Evolutionary conservation across 2,888 invertebrate species (phyloP), one percentile per base, ranked within the genome.

Genomic region (Candidula unifasciata): DNA sequence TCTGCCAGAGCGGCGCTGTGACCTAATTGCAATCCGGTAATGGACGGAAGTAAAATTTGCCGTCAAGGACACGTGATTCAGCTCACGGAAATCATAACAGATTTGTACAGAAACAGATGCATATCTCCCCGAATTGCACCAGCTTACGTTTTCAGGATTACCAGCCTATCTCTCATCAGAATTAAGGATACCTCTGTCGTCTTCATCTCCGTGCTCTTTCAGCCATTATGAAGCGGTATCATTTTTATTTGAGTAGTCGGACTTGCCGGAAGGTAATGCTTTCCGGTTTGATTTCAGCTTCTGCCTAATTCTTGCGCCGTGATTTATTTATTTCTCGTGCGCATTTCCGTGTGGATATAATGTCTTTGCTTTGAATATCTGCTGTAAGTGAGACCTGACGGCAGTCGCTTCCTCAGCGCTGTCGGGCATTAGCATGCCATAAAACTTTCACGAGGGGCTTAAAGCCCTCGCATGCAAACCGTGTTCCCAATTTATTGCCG

Each of bases 391-490:
- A 69, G 35, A 69, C 69, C 30, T 13, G 8, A 10, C 69, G 33
- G 35, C 33, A 18, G 35, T 5, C 16, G 69, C 69, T n/a, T 33
- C 10, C 69, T 33, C 5, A 69, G 69, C 69, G 33, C 35, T 69
- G 33, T 3, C 69, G 2, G 30, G 44, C 27, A 73, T 73, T 73
- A 73, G 44, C 73, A 76, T 57, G 30, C 54, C 44, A 54, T 76
- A 54, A 76, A 76, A 76, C 76, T 76, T 76, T 76, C 76, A 76
- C 76, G 76, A 76, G 30, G n/a, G 33, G 57, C 52, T 76, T 57
- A 54, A 44, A 76, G 54, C 76, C 76, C 27, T 33, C 54, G 76
- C 54, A 57, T n/a, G 21, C 76, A 52, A 52, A 76, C 64, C n/a
- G 52, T 6, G 21, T 18, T 30, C 44, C 44, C 57, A 57, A 76